These are phyloP conservation scores for Lycaena phlaeas DNA, from an alignment of 2,888 invertebrate species.

Conservation along the genomic window DNA sequence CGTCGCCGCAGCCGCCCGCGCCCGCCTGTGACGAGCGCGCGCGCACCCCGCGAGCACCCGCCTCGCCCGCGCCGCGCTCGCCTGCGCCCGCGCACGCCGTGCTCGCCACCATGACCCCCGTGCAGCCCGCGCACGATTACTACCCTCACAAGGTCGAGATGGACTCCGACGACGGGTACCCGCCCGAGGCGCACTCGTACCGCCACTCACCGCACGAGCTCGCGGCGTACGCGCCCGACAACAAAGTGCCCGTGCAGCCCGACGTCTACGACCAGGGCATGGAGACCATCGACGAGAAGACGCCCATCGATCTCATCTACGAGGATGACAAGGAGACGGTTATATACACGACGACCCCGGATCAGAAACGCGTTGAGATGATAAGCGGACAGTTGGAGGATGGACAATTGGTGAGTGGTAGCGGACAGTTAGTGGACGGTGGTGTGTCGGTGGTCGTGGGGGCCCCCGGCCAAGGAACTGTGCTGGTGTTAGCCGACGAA, in stretches of 20 bases:
- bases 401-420: slow-evolving; percentile 68
- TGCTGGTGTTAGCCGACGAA: slow-evolving; percentile 81
- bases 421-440: slow-evolving; percentile 62
- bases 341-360: slow-evolving; percentile 84
- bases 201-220: slow-evolving; percentile 70
- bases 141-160: slow-evolving; percentile 75
- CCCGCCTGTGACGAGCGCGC: slow-evolving; percentile 55
- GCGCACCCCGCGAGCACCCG: slow-evolving; percentile 57
- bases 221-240: slow-evolving; percentile 65
- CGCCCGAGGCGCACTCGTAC: slow-evolving; percentile 75
- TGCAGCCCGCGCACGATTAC: slow-evolving; percentile 83
- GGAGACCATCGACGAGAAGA: slow-evolving; percentile 76
- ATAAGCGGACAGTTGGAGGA: slow-evolving; percentile 78
- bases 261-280: slow-evolving; percentile 64
- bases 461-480: slow-evolving; percentile 71
- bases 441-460: slow-evolving; percentile 68
- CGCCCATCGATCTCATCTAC: slow-evolving; percentile 86
- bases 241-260: slow-evolving; percentile 73
- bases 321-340: slow-evolving; percentile 89
- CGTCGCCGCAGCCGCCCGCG: too few relatives aligned
- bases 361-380: slow-evolving; percentile 86
- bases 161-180: slow-evolving; percentile 74
- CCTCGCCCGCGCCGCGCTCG: slow-evolving; percentile 70
- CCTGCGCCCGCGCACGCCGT: slow-evolving; percentile 82
- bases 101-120: slow-evolving; percentile 90